Conservation (phyloP, 2,113 vertebrate genomes). For the Neogale vison region DNA sequence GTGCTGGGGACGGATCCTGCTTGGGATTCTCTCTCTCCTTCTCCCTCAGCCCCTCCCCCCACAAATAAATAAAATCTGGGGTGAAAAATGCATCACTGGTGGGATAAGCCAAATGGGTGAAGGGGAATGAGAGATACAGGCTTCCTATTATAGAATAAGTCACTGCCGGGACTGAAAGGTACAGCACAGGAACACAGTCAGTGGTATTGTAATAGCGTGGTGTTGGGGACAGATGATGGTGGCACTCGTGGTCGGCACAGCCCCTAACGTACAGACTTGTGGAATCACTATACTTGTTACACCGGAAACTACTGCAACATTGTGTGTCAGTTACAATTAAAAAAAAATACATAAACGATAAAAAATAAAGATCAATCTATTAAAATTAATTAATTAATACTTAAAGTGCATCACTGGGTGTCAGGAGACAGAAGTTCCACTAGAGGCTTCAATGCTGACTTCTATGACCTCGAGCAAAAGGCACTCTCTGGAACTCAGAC, state of each 20-base stretch:
- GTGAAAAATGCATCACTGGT: neutral
- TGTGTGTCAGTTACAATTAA: neutral
- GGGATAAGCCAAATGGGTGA: neutral
- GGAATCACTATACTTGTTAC: neutral
- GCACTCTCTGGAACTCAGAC: neutral
- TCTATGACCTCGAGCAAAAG: neutral
- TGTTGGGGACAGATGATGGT: neutral
- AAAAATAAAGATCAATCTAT: neutral
- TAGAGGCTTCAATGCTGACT: neutral
- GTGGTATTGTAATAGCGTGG: neutral
- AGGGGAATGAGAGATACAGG: neutral
- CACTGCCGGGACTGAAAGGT: neutral
- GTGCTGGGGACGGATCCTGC: neutral
- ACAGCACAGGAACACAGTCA: neutral
- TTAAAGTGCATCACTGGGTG: neutral
- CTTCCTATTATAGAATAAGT: neutral
- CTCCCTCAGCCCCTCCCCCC: no score
- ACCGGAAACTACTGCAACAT: neutral
- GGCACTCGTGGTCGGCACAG: neutral
- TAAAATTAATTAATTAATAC: neutral
- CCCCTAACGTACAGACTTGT: fast-evolving
- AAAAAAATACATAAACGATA: neutral
- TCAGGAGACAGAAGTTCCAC: neutral
- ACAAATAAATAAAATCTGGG: neutral
- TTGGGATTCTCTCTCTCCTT: neutral